Evolutionary conservation across 1,140 invertebrate genomes (phyloP), one percentile per base, ranked within the genome.

Genomic region (Heliothis virescens): DNA sequence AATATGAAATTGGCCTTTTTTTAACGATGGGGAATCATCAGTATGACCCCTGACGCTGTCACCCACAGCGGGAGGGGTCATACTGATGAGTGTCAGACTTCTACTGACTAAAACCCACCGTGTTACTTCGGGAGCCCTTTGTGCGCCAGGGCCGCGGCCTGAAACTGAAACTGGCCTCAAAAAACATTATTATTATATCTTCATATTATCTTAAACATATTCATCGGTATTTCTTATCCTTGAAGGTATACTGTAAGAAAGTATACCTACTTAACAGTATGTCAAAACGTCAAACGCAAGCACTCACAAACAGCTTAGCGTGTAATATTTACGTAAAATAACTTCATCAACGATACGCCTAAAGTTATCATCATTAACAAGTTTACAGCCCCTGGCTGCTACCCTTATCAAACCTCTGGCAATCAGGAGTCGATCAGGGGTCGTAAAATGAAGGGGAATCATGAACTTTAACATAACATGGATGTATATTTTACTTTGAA

Each of bases 321-420:
- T 9, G 29, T 13, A 48, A 48, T 9, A 11, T 67, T 67, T 48
- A 48, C 41, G 18, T 21, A 67, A 47, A 67, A 67, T 41, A 48
- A 67, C 15, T 67, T 26, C 7, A 52, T 69, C 16, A 69, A 29
- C 48, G 65, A 50, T 52, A 71, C 48, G 1, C 48, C 9, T 60
- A 13, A 71, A 71, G 67, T 53, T 69, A 52, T 52, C 47, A 62
- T 62, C 48, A 75, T 75, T 75, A 75, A 52, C 47, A 12, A 75
- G 59, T 48, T 63, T 50, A 75, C 13, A 60, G 13, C 57, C 47
- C 16, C 16, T 12, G 48, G 57, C 59, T 15, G 21, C 34, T 62
- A 62, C 53, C 71, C 71, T 41, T 60, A 75, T 75, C 72, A 75
- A 47, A 26, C 41, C 1, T 72, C 34, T 47, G 12, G 72, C 18